Conservation (phyloP, 2,113 vertebrate species). For the Etia nguti region DNA sequence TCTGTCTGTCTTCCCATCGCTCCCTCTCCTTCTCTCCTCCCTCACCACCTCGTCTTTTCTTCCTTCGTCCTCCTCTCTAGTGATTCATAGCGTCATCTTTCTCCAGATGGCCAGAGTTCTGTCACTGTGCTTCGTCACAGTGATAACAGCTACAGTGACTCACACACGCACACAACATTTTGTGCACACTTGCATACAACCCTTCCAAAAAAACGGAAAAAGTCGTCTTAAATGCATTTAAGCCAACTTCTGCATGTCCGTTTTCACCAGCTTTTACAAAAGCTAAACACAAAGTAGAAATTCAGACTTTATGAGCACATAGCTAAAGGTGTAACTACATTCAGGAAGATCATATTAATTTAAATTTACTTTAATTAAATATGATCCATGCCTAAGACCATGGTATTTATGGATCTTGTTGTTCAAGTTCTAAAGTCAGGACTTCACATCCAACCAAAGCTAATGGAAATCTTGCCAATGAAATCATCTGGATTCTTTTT, state of each 20-base stretch:
- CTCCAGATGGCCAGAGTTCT: slow-evolving; percentile 65
- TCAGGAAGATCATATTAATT: background rate
- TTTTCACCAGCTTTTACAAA: background rate
- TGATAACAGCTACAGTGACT: slow-evolving; percentile 33
- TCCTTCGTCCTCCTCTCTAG: slow-evolving; percentile 6
- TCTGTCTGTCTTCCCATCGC: background rate
- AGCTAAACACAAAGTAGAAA: background rate
- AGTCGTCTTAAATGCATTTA: background rate
- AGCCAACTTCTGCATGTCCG: background rate
- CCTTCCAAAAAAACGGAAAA: background rate
- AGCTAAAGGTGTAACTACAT: background rate
- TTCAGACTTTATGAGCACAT: background rate
- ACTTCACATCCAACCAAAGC: background rate
- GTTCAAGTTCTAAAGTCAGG: background rate
- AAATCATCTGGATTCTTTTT: background rate
- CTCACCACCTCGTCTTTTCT: background rate
- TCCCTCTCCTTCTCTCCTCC: background rate
- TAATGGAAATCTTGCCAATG: background rate
- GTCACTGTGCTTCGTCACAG: slow-evolving; percentile 54
- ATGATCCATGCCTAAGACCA: background rate
- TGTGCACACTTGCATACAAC: background rate
- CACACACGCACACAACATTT: background rate
- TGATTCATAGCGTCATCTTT: slow-evolving; percentile 62
- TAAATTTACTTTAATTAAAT: background rate
- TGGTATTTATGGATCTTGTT: background rate